Evolutionary conservation across 1,140 invertebrate genomes (phyloP), one percentile per base, ranked within the genome.

Genomic region (Galleria mellonella): DNA sequence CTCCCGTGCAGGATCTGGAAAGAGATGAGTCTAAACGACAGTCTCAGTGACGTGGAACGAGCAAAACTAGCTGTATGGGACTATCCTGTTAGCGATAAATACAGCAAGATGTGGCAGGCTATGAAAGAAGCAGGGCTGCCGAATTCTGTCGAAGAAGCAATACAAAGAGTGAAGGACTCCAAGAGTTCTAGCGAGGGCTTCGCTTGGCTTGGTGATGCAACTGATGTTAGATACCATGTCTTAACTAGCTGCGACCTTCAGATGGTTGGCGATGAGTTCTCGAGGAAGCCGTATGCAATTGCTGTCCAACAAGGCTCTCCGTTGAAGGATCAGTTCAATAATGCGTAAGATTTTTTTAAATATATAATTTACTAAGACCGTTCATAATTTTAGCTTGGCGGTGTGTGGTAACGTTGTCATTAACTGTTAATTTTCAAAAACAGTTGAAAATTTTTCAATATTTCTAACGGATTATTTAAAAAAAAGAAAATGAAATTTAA

Each of bases 1-100:
- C n/a, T n/a, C n/a, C n/a, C n/a, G n/a, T n/a, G n/a, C 67, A 98
- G 96, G 62, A 98, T 98, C 55, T 99, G 97, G 97, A 98, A 98
- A 72, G 94, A 98, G 51, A 97, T 99, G 93, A 97, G 96, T 27
- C 83, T 99, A 7, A 97, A 98, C 64, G 97, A 98, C 74, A 96
- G 93, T 43, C 77, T 98, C 10, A 92, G 90, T 8, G 94, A 96
- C 30, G 89, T 96, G 0, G 96, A 98, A 70, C 86, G 97, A 37
- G 94, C 97, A 0, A 96, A 98, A 76, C 75, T 99, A 9, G 97
- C 97, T 0, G 97, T 99, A 0, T 99, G 97, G 97, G 97, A 99
- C 77, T 99, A 99, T 83, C 98, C 98, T 0, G 96, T 98, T 0
- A 97, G 95, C 61, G 97, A 99, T 77, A 99, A 98, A 65, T 99